Evolutionary conservation across 2,113 vertebrate species (phyloP), one percentile per base, ranked within the genome.

Genomic region (Sporophila hypoxantha): DNA sequence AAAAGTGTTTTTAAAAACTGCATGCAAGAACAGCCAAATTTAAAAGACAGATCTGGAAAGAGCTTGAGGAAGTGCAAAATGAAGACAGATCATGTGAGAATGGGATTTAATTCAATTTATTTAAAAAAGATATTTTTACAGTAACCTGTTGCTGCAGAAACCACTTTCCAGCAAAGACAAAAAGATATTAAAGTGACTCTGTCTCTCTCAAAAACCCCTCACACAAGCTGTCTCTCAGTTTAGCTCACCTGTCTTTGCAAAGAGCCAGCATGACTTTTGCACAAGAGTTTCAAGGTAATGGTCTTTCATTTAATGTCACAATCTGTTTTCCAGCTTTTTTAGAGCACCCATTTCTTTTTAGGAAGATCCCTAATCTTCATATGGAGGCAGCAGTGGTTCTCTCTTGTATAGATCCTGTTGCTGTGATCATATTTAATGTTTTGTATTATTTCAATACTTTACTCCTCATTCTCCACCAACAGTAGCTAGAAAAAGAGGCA

Each of bases 41-140:
- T 90, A 97, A 98, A 97, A 96, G 93, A 70, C 87, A 89, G 81
- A 92, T 98, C 56, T 97, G 97, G 94, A 93, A 92, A 50, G 97
- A 98, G 90, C 88, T 98, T 87, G 96, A 98, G 90, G 96, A 97
- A 96, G 96, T 98, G 76, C 97, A 97, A 87, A 96, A 81, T 56
- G 96, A 98, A 62, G 97, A 98, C 78, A 97, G 96, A 94, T 96
- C 97, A 96, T 97, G 98, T 98, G 89, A 95, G 96, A 53, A 57
- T 37, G 12, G 14, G 36, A 21, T 68, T 56, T 56, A 5, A 50
- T 7, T 17, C 0, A 1, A 41, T 20, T 53, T 39, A 7, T 68
- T 91, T 85, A 15, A 4, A 32, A 36, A 69, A 29, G 2, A 17
- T 5, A 34, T 49, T 57, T 76, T 29, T 39, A 61, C 22, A 50